Base-by-base conservation (phyloP, 2,113 vertebrate species). In the Thoracochromis brauschi region DNA sequence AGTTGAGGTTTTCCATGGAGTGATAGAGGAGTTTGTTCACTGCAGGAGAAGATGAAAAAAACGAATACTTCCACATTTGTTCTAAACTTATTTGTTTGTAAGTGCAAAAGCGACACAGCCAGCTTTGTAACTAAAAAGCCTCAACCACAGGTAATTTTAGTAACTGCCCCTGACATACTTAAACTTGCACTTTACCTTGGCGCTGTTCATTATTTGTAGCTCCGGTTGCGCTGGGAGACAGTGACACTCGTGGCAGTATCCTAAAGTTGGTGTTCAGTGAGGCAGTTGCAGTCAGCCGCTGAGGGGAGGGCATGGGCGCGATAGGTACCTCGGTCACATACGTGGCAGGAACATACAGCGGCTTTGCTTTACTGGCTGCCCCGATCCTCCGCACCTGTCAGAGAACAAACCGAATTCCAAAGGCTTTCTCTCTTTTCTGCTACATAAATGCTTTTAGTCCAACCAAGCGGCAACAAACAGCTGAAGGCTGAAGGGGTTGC, bases 331-430 rank as follows among this genome's bases (percentile, higher is more conserved):
- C 97, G 0, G 92, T 94, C 94, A 98, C 94, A 7, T 98, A 98
- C 2, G 97, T 96, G 17, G 98, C 97, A 2, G 98, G 98, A 3
- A 98, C 97, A 17, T 98, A 98, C 91, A 99, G 68, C 8, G 98
- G 97, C 82, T 95, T 95, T 57, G 96, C 95, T 85, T 95, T 96
- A 29, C 90, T 93, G 65, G 95, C 92, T 7, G 96, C 96, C 1
- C 96, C 96, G 4, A 97, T 95, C 85, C 96, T 93, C 38, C 96
- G 95, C 31, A 97, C 98, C 95, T 96, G 89, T 40, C 55, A 58
- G 57, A 82, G 40, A 79, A 58, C 4, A 90, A 73, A 90, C 51
- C 57, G 3, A 82, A 79, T 82, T 68, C 16, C 14, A 55, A 35
- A 75, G 38, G 75, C 55, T 65, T 82, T 54, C 35, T 31, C 12